Evolutionary conservation across 2,888 invertebrate species (phyloP), one percentile per base, ranked within the genome.

Genomic region (Chelonus formosanus): DNA sequence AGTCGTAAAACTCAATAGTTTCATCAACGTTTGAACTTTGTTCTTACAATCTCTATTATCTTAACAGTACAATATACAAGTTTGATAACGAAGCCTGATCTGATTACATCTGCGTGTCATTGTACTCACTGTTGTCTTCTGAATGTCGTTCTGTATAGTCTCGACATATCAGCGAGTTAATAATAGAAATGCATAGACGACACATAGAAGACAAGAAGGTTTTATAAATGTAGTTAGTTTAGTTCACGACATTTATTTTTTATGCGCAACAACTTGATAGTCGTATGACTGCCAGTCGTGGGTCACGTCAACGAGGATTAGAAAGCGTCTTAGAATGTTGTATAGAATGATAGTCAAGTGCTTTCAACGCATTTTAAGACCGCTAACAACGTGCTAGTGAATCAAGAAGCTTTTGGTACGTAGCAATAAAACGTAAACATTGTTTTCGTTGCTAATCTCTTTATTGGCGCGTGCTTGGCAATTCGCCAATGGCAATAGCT

Each of bases 381-480:
- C 50, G 59, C 44, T 44, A 61, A 44, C 34, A 53, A 61, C 53
- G 45, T 53, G 53, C 43, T 32, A 31, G 40, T 52, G 44, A 53
- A 31, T 53, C 44, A 52, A 43, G 53, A 50, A 50, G 36, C 52
- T 35, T 53, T 61, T 50, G 43, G 45, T 61, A 43, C 35, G 43
- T 34, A 44, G 59, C 68, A 67, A 68, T 71, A 68, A 74, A 76
- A 75, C 75, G 72, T 72, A 75, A 77, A 75, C 75, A 78, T 77
- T 77, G 80, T 79, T 80, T 77, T 73, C 73, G 67, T 71, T 73
- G 65, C 75, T 78, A 80, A 81, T 81, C 79, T 79, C 79, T 80
- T 81, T 82, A 82, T 81, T 80, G 77, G 80, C 77, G 73, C 78
- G 77, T 79, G 77, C 70, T 71, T 77, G 75, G 77, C 71, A 68